Conservation (phyloP, 2,113 vertebrate species). For the Scartelaos histophorus region DNA sequence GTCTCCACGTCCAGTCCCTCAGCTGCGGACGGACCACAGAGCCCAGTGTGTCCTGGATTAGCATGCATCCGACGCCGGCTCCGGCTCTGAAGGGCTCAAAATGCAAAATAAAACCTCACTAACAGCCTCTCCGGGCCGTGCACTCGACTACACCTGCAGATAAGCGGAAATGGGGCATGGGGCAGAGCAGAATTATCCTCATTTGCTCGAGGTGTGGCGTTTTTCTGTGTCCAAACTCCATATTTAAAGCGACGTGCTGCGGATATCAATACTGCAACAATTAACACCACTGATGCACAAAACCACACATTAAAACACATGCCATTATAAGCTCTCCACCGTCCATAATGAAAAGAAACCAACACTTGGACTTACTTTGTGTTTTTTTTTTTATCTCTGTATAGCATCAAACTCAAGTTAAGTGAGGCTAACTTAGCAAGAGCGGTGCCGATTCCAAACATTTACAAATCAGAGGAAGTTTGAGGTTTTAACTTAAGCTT, state of each 20-base stretch:
- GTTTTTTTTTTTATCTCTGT: slow-evolving; percentile 1
- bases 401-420: slow-evolving; percentile 29
- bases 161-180: not conserved
- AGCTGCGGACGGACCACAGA: slow-evolving; percentile 50
- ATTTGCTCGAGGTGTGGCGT: not conserved
- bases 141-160: not conserved
- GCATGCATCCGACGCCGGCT: slow-evolving; percentile 34
- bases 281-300: not conserved
- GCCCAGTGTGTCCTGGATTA: slow-evolving; percentile 8
- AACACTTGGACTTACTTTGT: not conserved
- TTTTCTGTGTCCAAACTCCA: slow-evolving; percentile 7
- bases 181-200: not conserved
- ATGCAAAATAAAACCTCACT: not conserved
- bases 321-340: not conserved
- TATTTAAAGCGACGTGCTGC: not conserved
- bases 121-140: not conserved
- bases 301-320: not conserved
- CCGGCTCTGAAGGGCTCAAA: not conserved
- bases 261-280: not conserved
- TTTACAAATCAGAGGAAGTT: no score
- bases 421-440: slow-evolving; percentile 27
- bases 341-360: not conserved
- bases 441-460: not conserved
- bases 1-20: slow-evolving; percentile 19
- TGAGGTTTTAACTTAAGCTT: not conserved